Evolutionary conservation across 2,113 vertebrate genomes (phyloP), one percentile per base, ranked within the genome.

Genomic region (Oplegnathus fasciatus): DNA sequence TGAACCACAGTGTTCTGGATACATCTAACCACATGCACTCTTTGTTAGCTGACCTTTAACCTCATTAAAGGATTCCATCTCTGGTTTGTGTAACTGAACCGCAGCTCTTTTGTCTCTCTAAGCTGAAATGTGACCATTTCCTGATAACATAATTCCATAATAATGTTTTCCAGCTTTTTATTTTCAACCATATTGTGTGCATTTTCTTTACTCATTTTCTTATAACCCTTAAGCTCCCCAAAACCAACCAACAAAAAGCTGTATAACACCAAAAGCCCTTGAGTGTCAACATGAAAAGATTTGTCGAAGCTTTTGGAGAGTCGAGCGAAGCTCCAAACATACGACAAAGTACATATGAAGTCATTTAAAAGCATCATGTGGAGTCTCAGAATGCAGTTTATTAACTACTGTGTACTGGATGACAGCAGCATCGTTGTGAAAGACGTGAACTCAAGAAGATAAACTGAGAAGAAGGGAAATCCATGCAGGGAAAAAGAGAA

Each of bases 41-140:
- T 86, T 76, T 67, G 84, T 84, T 80, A 68, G 79, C 67, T 6
- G 85, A 88, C 80, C 89, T 74, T 85, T 82, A 9, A 83, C 86
- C 90, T 93, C 89, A 86, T 91, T 89, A 87, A 52, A 73, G 68
- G 72, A 82, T 69, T 89, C 86, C 70, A 77, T 76, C 82, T 89
- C 90, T 92, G 87, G 37, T 91, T 87, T 90, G 79, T 86, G 86
- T 89, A 70, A 86, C 84, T 10, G 3, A 73, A 77, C 86, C 80
- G 17, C 87, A 86, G 40, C 17, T 84, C 52, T 73, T 84, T 91
- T 92, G 83, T 90, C 72, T 82, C 82, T 54, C 42, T 73, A 71
- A 58, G 84, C 54, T 55, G 54, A 87, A 85, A 90, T 84, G 80
- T 26, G 44, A 90, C 77, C 75, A 61, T 85, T 75, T 92, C 82